phyloP scores from a whole-genome alignment of 2,888 invertebrate species.

The Phaonia tiefii region DNA sequence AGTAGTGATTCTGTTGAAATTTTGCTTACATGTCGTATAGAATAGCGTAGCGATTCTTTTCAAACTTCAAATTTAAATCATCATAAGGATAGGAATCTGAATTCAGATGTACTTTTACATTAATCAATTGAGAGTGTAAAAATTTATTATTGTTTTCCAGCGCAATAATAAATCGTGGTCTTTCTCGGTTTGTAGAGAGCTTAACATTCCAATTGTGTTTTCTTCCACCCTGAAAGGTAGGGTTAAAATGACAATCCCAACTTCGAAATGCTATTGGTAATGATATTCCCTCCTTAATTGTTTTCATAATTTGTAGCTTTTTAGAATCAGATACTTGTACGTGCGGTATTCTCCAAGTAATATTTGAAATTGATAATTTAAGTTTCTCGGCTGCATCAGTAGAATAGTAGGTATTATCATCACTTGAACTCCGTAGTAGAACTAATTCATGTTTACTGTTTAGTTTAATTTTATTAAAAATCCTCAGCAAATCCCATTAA shows the following conservation, averaged over 20 bases:
- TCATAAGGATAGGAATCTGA: neutral
- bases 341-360: neutral
- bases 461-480: neutral
- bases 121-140: neutral
- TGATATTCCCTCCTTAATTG: neutral
- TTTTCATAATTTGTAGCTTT: neutral
- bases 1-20: neutral
- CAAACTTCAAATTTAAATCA: neutral
- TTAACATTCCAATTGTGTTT: slow-evolving; percentile 2
- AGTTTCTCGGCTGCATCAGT: neutral
- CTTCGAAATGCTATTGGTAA: neutral
- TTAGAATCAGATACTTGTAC: neutral
- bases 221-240: neutral
- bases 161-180: neutral
- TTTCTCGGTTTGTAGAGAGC: neutral
- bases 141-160: neutral
- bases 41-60: neutral
- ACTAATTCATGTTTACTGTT: neutral
- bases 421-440: too few relatives aligned
- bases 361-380: neutral
- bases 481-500: neutral
- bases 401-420: too few relatives aligned
- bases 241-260: slow-evolving; percentile 1
- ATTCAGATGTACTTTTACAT: neutral
- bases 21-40: neutral